These are phyloP conservation scores for Helicoverpa assulta DNA, from an alignment of 2,888 invertebrate species.

Conservation along the genomic window DNA sequence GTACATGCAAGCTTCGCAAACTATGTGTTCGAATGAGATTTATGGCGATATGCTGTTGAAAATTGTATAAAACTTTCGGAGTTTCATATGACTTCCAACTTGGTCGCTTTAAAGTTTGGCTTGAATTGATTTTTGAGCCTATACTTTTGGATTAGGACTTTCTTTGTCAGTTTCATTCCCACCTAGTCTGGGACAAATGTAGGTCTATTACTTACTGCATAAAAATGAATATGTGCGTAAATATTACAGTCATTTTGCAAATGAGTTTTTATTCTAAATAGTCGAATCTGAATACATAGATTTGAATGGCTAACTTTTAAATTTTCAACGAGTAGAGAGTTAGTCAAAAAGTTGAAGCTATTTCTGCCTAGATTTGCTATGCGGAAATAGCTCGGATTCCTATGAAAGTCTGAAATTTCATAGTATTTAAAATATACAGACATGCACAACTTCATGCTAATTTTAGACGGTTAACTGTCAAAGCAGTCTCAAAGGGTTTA, in stretches of 20 bases:
- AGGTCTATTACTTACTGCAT: too few species aligned
- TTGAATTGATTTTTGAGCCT: conserved; percentile 32
- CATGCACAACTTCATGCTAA: background rate
- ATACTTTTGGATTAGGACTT: background rate
- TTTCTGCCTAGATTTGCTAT: background rate
- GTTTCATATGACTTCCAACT: conserved; percentile 53
- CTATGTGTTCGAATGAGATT: conserved; percentile 54
- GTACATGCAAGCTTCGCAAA: conserved; percentile 43
- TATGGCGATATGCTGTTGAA: conserved; percentile 50
- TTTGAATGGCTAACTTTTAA: background rate
- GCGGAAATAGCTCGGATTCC: background rate
- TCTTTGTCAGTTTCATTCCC: background rate
- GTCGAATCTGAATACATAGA: background rate
- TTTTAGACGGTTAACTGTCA: background rate
- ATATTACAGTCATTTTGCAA: background rate
- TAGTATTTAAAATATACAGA: background rate
- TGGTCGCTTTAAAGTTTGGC: conserved; percentile 37
- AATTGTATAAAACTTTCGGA: conserved; percentile 55
- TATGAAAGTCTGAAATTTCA: background rate
- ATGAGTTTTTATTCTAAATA: background rate
- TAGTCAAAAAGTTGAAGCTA: background rate
- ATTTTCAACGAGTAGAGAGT: conserved; percentile 2
- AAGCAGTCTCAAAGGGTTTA: too few species aligned
- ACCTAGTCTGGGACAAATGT: background rate
- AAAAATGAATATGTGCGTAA: background rate